Conservation (phyloP, 2,888 invertebrate species). For the Atherix ibis region DNA sequence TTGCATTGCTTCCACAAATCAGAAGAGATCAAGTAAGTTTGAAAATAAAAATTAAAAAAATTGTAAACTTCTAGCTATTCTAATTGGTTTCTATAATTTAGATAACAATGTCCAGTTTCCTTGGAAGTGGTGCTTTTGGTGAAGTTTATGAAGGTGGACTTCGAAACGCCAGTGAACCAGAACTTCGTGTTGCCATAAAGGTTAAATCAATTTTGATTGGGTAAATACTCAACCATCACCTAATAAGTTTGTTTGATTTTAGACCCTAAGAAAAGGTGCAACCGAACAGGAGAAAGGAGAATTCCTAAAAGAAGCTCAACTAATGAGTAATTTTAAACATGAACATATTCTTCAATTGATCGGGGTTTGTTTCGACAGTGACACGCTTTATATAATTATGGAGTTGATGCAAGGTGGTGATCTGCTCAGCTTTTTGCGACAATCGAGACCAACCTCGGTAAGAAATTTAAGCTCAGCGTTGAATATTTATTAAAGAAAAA, state of each 20-base stretch:
- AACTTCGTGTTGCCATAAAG: slow-evolving; percentile 82
- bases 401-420: slow-evolving; percentile 98
- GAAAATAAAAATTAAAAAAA: not conserved
- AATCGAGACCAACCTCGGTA: slow-evolving; percentile 60
- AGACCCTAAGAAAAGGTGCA: slow-evolving; percentile 85
- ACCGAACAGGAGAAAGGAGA: slow-evolving; percentile 80
- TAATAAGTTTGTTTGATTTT: slow-evolving; percentile 14
- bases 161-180: slow-evolving; percentile 44
- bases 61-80: not conserved
- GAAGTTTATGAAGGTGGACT: slow-evolving; percentile 91
- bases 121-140: slow-evolving; percentile 94
- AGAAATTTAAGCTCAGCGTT: slow-evolving; percentile 7
- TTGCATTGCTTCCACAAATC: slow-evolving; percentile 71
- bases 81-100: slow-evolving; percentile 1
- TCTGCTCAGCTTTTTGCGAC: slow-evolving; percentile 73
- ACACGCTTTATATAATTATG: slow-evolving; percentile 85
- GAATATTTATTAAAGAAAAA: not conserved
- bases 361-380: slow-evolving; percentile 88
- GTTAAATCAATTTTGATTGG: too few relatives aligned
- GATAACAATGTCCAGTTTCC: slow-evolving; percentile 69
- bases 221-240: too few relatives aligned
- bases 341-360: slow-evolving; percentile 84
- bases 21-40: slow-evolving; percentile 48
- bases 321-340: slow-evolving; percentile 96
- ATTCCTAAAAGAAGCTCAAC: slow-evolving; percentile 88